phyloP scores from a whole-genome alignment of 1,140 invertebrate species.

The Bombus fervidus region DNA sequence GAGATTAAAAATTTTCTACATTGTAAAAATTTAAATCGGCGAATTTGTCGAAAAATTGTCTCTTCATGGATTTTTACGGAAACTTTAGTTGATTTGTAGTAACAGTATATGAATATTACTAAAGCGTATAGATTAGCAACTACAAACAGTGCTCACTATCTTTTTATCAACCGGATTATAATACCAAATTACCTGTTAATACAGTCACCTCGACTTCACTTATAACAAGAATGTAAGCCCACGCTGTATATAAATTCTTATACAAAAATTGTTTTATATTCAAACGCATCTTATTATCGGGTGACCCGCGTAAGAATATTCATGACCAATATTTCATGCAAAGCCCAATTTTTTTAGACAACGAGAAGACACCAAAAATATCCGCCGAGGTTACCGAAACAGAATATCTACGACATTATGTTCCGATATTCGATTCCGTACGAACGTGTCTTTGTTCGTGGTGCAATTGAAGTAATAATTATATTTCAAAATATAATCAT shows the following conservation, averaged over 20 bases:
- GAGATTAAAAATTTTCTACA: no score
- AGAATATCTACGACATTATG: not conserved
- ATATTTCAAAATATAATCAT: not conserved
- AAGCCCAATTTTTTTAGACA: not conserved
- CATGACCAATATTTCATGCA: constrained; percentile 8
- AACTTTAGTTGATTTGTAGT: not conserved
- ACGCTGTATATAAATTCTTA: not conserved
- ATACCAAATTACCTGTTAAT: no score
- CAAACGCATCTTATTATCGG: constrained; percentile 15
- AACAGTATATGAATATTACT: not conserved
- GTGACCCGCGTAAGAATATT: constrained; percentile 36
- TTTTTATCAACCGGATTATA: no score
- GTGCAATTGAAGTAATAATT: not conserved
- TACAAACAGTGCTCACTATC: not conserved
- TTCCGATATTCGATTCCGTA: constrained; percentile 1
- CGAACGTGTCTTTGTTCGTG: not conserved
- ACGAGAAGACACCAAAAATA: not conserved
- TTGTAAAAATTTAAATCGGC: not conserved
- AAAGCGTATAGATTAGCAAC: not conserved
- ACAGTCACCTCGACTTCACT: not conserved
- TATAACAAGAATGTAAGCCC: not conserved
- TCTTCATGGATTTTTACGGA: not conserved
- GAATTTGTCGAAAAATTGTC: not conserved
- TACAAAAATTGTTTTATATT: constrained; percentile 1
- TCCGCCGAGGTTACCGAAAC: not conserved